phyloP scores from a whole-genome alignment of 2,113 vertebrate species.

The Alaudala cheleensis region DNA sequence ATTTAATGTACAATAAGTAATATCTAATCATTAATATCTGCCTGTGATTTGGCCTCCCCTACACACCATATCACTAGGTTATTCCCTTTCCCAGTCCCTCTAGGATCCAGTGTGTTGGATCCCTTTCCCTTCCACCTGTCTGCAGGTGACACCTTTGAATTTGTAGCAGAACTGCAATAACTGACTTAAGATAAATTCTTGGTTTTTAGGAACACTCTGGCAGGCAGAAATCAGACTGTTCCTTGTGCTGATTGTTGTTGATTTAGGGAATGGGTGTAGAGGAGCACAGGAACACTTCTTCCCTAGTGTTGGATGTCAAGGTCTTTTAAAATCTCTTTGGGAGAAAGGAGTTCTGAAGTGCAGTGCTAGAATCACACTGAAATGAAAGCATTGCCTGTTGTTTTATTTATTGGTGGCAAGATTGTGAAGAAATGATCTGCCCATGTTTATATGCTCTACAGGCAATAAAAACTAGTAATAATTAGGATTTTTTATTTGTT shows the following conservation, averaged over 20 bases:
- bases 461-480: background rate
- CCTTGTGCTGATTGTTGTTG: background rate
- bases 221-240: background rate
- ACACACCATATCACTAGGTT: background rate
- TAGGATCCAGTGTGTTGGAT: background rate
- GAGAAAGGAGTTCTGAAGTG: background rate
- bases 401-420: constrained; percentile 18
- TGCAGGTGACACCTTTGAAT: background rate
- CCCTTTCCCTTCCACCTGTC: background rate
- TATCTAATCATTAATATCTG: background rate
- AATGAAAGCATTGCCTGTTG: background rate
- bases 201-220: background rate
- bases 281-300: background rate
- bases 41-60: background rate
- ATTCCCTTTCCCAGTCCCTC: background rate
- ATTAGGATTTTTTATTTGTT: background rate
- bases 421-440: background rate
- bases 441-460: background rate
- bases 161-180: background rate
- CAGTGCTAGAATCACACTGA: background rate
- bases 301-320: background rate
- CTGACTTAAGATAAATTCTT: background rate
- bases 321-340: background rate
- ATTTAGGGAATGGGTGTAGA: background rate
- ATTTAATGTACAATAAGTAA: background rate